These are phyloP conservation scores for Bagarius yarrelli DNA, from an alignment of 2,113 vertebrate species.

Conservation along the genomic window DNA sequence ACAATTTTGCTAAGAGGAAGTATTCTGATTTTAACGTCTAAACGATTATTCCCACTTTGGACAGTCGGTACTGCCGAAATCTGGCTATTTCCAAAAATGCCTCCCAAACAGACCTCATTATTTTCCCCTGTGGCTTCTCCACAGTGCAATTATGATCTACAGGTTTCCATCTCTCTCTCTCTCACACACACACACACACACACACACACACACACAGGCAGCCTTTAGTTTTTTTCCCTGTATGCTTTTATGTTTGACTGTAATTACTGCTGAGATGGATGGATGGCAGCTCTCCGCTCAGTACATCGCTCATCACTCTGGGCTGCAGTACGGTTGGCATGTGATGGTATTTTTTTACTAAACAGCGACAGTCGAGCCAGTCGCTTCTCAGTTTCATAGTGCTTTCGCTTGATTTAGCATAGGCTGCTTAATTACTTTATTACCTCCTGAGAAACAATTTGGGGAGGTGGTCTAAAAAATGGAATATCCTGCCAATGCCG, in stretches of 20 bases:
- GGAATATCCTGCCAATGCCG: background rate
- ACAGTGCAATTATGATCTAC: constrained; percentile 67
- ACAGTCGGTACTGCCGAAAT: background rate
- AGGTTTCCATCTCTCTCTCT: constrained; percentile 55
- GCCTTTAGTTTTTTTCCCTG: constrained; percentile 14
- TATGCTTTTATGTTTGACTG: constrained; percentile 21
- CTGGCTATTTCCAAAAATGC: background rate
- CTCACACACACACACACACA: constrained; percentile 24
- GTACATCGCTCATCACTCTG: constrained; percentile 6
- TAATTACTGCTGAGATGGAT: constrained; percentile 42
- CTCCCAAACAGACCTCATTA: background rate
- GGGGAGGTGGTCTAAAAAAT: background rate
- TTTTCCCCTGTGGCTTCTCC: constrained; percentile 43
- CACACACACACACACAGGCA: constrained; percentile 28
- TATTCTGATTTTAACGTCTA: background rate
- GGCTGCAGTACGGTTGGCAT: constrained; percentile 17
- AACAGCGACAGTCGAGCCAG: constrained; percentile 20
- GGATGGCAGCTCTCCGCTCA: constrained; percentile 20
- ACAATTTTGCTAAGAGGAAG: no score
- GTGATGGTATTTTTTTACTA: constrained; percentile 34
- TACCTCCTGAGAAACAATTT: background rate
- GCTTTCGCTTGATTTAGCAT: constrained; percentile 27
- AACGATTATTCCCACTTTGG: background rate
- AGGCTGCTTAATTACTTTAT: constrained; percentile 38
- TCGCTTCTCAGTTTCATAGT: constrained; percentile 9